These are phyloP conservation scores for Myotis davidii DNA, from an alignment of 2,113 vertebrate species.

Conservation along the genomic window DNA sequence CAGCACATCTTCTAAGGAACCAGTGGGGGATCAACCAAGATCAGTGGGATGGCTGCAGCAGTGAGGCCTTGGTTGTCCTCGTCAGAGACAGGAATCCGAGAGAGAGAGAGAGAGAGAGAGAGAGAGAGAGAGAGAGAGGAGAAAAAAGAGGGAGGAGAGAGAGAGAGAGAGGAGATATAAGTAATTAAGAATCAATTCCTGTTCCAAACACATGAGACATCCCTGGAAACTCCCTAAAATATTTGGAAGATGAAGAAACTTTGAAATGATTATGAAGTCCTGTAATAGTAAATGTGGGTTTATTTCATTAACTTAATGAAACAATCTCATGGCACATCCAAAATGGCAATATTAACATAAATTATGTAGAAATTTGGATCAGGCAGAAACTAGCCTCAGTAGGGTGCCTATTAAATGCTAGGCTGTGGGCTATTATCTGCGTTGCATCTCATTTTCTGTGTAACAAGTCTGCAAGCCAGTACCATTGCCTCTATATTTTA, in stretches of 20 bases:
- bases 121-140: too few species aligned
- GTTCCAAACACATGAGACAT: not conserved
- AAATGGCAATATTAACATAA: not conserved
- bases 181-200: not conserved
- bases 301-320: slow-evolving; percentile 26
- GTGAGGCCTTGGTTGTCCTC: not conserved
- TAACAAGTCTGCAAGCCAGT: not conserved
- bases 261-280: not conserved
- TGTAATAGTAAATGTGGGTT: not conserved
- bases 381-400: not conserved
- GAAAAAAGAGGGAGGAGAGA: too few species aligned
- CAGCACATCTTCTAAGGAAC: not conserved
- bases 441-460: not conserved
- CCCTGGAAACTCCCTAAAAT: not conserved
- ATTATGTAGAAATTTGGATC: not conserved
- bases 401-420: not conserved
- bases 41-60: not conserved
- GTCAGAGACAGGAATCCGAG: not conserved
- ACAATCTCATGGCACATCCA: not conserved
- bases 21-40: not conserved
- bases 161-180: not conserved
- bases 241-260: not conserved
- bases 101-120: too few species aligned
- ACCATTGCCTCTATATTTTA: not conserved
- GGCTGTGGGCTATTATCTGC: not conserved